Conservation (phyloP, 1,140 invertebrate genomes). For the Scaptomyza montana region DNA sequence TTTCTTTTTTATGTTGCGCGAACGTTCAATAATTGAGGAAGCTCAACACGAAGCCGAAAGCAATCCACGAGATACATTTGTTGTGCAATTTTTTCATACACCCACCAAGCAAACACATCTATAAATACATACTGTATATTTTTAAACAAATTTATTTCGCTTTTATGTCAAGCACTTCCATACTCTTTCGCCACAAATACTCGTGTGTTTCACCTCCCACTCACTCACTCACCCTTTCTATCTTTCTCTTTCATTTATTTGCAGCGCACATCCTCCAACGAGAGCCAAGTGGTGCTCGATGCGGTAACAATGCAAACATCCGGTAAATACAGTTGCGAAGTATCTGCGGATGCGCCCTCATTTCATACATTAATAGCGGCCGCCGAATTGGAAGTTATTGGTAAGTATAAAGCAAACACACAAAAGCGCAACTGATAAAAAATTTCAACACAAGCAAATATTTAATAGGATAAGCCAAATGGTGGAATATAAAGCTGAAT, state of each 20-base stretch:
- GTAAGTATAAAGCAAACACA: conserved; percentile 85
- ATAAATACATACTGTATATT: conserved; percentile 18
- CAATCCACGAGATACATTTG: conserved; percentile 59
- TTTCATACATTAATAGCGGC: conserved; percentile 91
- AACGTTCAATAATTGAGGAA: conserved; percentile 57
- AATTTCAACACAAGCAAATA: conserved; percentile 14
- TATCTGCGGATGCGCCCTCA: conserved; percentile 92
- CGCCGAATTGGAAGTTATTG: conserved; percentile 89
- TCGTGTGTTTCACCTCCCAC: conserved; percentile 16
- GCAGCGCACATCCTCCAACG: conserved; percentile 86
- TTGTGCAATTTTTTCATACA: conserved; percentile 46
- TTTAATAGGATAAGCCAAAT: conserved; percentile 14
- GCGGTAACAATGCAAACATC: conserved; percentile 86
- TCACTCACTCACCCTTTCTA: conserved; percentile 16
- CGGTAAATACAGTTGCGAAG: conserved; percentile 91
- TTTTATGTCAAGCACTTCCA: conserved; percentile 38
- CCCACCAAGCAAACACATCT: conserved; percentile 2
- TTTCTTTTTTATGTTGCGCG: conserved; percentile 4
- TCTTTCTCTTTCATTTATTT: conserved; percentile 38
- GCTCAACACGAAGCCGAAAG: conserved; percentile 36
- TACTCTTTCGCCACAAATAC: conserved; percentile 4
- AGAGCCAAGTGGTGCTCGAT: conserved; percentile 86
- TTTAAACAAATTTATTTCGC: conserved; percentile 55
- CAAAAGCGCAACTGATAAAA: conserved; percentile 13
- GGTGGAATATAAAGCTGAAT: no score